A percentile compares a stretch with the other conserved stretches of the same genome.
phyloP scores from a whole-genome alignment of 2,888 invertebrate species.

The Lepidochrysops patricia region DNA sequence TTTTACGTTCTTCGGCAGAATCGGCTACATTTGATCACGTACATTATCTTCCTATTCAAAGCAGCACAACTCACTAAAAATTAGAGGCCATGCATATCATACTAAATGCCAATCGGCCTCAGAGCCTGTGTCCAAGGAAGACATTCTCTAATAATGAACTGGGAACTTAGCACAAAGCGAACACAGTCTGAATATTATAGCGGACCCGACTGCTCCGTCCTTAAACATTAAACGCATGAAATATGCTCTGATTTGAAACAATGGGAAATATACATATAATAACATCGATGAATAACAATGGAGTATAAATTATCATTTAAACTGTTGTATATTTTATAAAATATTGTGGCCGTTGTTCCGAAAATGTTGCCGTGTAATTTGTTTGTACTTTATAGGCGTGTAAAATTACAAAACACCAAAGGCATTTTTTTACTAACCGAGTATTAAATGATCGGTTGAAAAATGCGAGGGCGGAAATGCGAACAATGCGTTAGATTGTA shows the following conservation, averaged over 20 bases:
- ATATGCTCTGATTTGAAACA: conserved; percentile 75
- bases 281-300: conserved; percentile 76
- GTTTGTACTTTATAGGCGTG: conserved; percentile 21
- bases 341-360: conserved; percentile 65
- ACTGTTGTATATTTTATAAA: conserved; percentile 74
- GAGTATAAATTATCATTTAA: conserved; percentile 75
- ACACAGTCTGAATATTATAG: conserved; percentile 18
- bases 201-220: conserved; percentile 35
- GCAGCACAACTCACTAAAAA: not conserved
- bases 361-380: conserved; percentile 45
- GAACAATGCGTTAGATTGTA: conserved; percentile 5
- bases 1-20: too few relatives aligned
- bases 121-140: not conserved
- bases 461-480: not conserved
- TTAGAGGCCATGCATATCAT: not conserved
- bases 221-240: conserved; percentile 72
- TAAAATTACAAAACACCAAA: conserved; percentile 16
- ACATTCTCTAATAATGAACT: not conserved
- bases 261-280: conserved; percentile 75
- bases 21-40: too few relatives aligned
- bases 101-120: conserved; percentile 1
- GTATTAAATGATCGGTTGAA: conserved; percentile 4
- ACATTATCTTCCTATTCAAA: too few relatives aligned
- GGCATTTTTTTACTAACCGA: conserved; percentile 13
- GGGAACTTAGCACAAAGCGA: conserved; percentile 1